Base-by-base conservation (phyloP, 2,113 vertebrate genomes). In the Sialia sialis region DNA sequence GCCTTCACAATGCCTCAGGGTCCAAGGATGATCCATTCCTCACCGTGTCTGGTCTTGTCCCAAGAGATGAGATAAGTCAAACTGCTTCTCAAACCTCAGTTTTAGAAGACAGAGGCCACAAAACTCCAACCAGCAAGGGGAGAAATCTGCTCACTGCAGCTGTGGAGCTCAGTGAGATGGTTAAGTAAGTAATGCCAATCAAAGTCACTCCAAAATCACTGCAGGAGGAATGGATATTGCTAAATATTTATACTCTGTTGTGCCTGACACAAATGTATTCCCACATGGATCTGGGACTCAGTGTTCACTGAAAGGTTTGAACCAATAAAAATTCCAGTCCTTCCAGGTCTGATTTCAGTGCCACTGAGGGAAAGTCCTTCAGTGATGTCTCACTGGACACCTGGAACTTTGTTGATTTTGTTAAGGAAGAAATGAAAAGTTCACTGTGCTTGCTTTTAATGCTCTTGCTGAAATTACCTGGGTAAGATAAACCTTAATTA, bases 21-120 rank as follows among this genome's bases (percentile, higher is more conserved):
- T 75, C 46, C 56, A 44, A 52, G 76, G 81, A 27, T n/a, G 51
- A 95, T 80, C 73, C 15, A 12, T 95, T 90, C 88, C 60, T 92
- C 30, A 68, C 52, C 68, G 5, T 80, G 95, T n/a, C 79, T 73
- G 64, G 75, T 80, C 96, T 93, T 95, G 95, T 89, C 89, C 64
- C 56, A 34, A 29, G 36, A 88, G 59, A n/a, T 68, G 38, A 86
- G 84, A 14, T 83, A 58, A 70, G 43, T 81, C 84, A 77, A 78
- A 94, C 79, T 68, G 64, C 73, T 94, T 93, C 74, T 92, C 60
- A 89, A 4, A 36, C 34, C 75, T 48, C 43, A 32, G 0, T 76
- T 90, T 79, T 54, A 1, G 36, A 89, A 82, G 29, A 68, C 74
- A 76, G 79, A 82, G 32, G 52, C 66, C 48, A 70, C 89, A 83